Conservation (phyloP, 2,113 vertebrate genomes). For the Empidonax traillii region DNA sequence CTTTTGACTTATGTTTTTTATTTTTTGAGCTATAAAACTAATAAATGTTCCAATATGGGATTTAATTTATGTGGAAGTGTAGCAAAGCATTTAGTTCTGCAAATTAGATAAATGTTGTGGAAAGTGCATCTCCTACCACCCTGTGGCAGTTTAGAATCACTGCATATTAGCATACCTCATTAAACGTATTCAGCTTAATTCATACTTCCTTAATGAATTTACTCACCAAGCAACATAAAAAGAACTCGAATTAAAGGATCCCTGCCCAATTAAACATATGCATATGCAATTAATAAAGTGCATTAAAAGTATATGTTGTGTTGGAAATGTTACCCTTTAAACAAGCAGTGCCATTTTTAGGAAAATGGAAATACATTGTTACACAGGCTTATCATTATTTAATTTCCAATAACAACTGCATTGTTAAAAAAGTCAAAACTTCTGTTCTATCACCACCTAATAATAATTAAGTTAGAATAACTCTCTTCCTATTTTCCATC, state of each 20-base stretch:
- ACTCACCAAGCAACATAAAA: background rate
- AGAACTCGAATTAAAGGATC: background rate
- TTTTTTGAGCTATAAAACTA: background rate
- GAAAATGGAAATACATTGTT: background rate
- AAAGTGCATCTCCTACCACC: conserved; percentile 79
- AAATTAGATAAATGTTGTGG: conserved; percentile 69
- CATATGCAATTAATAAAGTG: background rate
- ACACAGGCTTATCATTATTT: background rate
- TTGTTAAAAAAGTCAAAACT: background rate
- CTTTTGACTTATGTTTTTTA: background rate
- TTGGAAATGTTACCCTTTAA: background rate
- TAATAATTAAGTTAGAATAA: background rate
- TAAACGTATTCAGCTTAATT: conserved; percentile 54
- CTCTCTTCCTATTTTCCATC: background rate
- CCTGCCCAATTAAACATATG: background rate
- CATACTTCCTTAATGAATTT: conserved; percentile 31
- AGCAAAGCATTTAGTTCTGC: conserved; percentile 65
- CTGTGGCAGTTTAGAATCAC: conserved; percentile 76
- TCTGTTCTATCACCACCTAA: background rate
- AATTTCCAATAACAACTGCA: background rate
- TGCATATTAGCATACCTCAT: conserved; percentile 73
- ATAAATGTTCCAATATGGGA: background rate
- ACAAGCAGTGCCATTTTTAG: background rate
- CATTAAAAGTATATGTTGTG: background rate
- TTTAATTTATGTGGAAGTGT: conserved; percentile 33